Conservation (phyloP, 2,113 vertebrate genomes). For the Eulacestoma nigropectus region DNA sequence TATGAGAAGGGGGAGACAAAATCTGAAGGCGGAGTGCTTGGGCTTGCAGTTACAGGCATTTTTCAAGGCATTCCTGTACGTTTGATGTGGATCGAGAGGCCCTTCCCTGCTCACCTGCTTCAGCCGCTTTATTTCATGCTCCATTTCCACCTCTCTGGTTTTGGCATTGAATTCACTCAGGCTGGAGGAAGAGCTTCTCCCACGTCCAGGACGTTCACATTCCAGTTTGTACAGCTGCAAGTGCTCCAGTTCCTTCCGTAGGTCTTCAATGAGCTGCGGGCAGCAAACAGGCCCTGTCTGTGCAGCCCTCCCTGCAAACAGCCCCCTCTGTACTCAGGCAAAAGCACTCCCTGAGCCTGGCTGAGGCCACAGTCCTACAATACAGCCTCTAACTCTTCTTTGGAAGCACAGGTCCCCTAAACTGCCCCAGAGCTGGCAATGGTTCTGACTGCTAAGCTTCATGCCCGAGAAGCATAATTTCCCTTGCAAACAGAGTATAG, state of each 20-base stretch:
- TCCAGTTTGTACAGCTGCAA: constrained; percentile 93
- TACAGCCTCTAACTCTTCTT: neutral
- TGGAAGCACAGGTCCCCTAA: neutral
- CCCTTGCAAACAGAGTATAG: neutral
- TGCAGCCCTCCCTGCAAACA: neutral
- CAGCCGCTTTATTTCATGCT: constrained; percentile 91
- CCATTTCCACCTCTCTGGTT: constrained; percentile 89
- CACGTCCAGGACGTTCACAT: constrained; percentile 80
- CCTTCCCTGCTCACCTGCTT: constrained; percentile 81
- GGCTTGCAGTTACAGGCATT: neutral
- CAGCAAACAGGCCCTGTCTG: neutral
- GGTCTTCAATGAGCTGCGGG: constrained; percentile 90
- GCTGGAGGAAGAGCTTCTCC: constrained; percentile 78
- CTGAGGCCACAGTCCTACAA: neutral
- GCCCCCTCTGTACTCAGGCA: neutral
- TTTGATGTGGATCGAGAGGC: neutral
- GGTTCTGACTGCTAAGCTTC: neutral
- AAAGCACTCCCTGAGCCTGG: neutral
- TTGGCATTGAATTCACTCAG: constrained; percentile 84
- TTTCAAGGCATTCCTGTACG: neutral
- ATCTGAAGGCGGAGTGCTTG: neutral
- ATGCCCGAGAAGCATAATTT: neutral
- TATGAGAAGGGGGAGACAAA: neutral
- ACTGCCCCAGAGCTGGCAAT: neutral
- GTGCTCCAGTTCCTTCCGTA: constrained; percentile 91